phyloP scores from a whole-genome alignment of 2,888 invertebrate species.

The Parnassius mnemosyne region DNA sequence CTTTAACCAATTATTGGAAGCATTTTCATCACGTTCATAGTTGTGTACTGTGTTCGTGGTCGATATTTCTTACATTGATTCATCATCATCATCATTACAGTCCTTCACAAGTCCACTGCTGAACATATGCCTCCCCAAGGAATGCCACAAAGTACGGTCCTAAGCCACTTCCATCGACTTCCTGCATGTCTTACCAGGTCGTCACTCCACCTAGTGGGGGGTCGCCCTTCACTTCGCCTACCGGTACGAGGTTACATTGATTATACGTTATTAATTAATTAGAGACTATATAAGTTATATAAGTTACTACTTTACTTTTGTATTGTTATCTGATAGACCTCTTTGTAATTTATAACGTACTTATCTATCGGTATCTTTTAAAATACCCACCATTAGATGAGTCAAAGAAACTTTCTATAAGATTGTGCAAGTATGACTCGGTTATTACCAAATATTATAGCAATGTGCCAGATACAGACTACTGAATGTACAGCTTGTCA shows the following conservation, averaged over 20 bases:
- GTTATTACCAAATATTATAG: conserved; percentile 55
- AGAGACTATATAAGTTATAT: conserved; percentile 8
- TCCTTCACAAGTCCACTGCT: no score
- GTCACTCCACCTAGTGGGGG: no score
- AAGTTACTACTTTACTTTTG: conserved; percentile 13
- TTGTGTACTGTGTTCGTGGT: not conserved
- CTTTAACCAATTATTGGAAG: no score
- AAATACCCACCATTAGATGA: conserved; percentile 23
- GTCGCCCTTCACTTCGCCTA: no score
- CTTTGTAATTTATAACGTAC: conserved; percentile 21
- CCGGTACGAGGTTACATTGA: not conserved
- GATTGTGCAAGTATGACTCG: conserved; percentile 55
- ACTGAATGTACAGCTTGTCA: conserved; percentile 6
- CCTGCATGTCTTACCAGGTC: no score
- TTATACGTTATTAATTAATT: not conserved
- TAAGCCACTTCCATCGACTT: no score
- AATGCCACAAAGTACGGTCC: no score
- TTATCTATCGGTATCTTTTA: conserved; percentile 18
- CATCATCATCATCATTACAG: no score
- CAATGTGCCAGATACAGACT: conserved; percentile 14
- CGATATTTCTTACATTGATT: not conserved
- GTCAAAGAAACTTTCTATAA: conserved; percentile 39
- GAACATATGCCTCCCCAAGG: no score
- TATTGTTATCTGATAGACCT: conserved; percentile 16
- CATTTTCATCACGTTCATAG: no score